Evolutionary conservation across 2,888 invertebrate genomes (phyloP), one percentile per base, ranked within the genome.

Genomic region (Xestobium rufovillosum): DNA sequence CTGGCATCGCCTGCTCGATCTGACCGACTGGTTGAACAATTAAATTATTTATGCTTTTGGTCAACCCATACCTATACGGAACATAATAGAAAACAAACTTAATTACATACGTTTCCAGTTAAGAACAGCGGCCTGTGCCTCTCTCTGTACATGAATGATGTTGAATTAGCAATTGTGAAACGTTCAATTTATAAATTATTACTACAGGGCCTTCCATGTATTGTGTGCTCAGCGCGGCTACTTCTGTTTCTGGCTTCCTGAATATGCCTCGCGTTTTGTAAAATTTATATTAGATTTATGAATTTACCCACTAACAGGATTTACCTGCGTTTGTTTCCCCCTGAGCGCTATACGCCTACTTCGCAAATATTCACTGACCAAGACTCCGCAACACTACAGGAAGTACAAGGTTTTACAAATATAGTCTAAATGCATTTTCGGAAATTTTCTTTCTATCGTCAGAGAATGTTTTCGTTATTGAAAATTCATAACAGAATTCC

Each of bases 21-120:
- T 45, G 56, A 52, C 39, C 50, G 46, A 43, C 52, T 52, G 56
- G 50, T 50, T 47, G 53, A 50, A 55, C 59, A 61, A 61, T 61
- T 62, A 59, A 61, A 62, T 62, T 61, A 62, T 62, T 62, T 60
- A 62, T 61, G 61, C 57, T 58, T 57, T 60, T 53, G 56, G 56
- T 57, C 56, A 57, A 56, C 55, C 53, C 48, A 51, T 54, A 53
- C 53, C 63, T 62, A 61, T 62, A 61, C 58, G 57, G 57, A 60
- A 57, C 62, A 64, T 64, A 65, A 65, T 65, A 65, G 65, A 65
- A 65, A 65, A 65, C 61, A 65, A 64, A 65, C 64, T 65, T 65
- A 65, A 65, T 65, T 65, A 65, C 58, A 59, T 56, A 55, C 55
- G 53, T 55, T 57, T 53, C 56, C 59, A 57, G 57, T 63, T 62